phyloP scores from a whole-genome alignment of 2,888 invertebrate genomes.

The Hypena proboscidalis region DNA sequence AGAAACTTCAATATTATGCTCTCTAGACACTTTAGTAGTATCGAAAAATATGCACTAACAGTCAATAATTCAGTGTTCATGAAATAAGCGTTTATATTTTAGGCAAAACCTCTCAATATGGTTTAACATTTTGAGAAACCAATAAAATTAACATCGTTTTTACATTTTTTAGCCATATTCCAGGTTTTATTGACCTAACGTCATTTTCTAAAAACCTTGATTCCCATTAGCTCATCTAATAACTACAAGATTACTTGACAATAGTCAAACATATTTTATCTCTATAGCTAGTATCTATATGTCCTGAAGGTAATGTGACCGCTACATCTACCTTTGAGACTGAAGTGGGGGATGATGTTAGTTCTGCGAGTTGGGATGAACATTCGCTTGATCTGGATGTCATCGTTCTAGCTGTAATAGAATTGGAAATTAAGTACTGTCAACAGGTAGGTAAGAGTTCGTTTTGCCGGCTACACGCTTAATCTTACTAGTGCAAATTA shows the following conservation, averaged over 20 bases:
- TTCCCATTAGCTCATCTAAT: constrained; percentile 11
- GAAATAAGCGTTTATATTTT: too few species aligned
- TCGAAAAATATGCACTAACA: neutral
- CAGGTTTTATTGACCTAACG: too few species aligned
- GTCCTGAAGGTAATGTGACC: constrained; percentile 70
- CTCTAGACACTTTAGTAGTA: neutral
- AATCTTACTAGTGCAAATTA: too few species aligned
- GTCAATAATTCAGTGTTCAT: too few species aligned
- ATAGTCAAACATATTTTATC: constrained; percentile 79
- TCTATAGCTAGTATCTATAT: constrained; percentile 71
- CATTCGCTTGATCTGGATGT: constrained; percentile 79
- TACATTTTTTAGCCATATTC: too few species aligned
- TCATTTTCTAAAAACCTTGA: too few species aligned
- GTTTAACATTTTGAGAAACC: too few species aligned
- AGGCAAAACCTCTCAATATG: too few species aligned
- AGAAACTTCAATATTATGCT: too few species aligned
- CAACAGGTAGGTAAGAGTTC: neutral
- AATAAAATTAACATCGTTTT: too few species aligned
- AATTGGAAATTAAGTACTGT: neutral
- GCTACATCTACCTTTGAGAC: constrained; percentile 77
- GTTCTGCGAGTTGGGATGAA: constrained; percentile 70
- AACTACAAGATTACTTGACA: constrained; percentile 59
- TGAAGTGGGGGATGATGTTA: constrained; percentile 64
- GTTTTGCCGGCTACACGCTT: too few species aligned
- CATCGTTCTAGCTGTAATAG: constrained; percentile 68